Base-by-base conservation (phyloP, 2,113 vertebrate genomes). In the Lepus americanus region DNA sequence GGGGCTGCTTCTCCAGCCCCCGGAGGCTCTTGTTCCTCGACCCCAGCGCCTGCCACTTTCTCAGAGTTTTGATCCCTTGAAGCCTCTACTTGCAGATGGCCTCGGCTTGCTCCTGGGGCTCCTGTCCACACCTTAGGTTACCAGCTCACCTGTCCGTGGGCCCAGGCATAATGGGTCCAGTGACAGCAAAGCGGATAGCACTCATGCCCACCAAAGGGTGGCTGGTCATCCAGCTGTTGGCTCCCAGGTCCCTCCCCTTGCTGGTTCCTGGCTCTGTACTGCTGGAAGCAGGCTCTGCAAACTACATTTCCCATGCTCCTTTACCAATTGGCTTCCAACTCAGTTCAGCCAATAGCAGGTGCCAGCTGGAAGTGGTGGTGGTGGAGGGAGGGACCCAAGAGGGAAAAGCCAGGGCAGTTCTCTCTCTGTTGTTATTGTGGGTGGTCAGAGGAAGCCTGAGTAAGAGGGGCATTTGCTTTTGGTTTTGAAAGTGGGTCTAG, bases 301-400 rank as follows among this genome's bases (percentile, higher is more conserved):
- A 85, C 73, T 53, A 84, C 51, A 72, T 79, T 89, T 89, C 79
- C 67, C 67, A 92, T 3, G 17, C n/a, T 92, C 67, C 89, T 86
- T 77, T 27, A 63, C 36, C 19, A n/a, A 36, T 20, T 1, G 39
- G 10, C 33, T 33, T 36, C 49, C 51, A 3, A 9, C 17, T 27
- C 27, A 63, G 14, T 59, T 61, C 59, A 74, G 72, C 49, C 78
- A 85, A 31, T 70, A 33, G 78, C 29, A 90, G 12, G 59, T 83
- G 27, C 27, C 12, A 2, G 27, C 20, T 33, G 44, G 87, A 85
- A 59, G 74, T 44, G 44, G 44, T 44, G 44, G 44, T 27, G 70
- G 33, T 0, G 36, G 7, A 2, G 2, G 85, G 11, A 78, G 44
- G 44, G 6, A 44, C 44, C 44, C 44, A 44, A 20, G 61, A 69